Base-by-base conservation (phyloP, 1,140 invertebrate genomes). In the Pissodes strobi region DNA sequence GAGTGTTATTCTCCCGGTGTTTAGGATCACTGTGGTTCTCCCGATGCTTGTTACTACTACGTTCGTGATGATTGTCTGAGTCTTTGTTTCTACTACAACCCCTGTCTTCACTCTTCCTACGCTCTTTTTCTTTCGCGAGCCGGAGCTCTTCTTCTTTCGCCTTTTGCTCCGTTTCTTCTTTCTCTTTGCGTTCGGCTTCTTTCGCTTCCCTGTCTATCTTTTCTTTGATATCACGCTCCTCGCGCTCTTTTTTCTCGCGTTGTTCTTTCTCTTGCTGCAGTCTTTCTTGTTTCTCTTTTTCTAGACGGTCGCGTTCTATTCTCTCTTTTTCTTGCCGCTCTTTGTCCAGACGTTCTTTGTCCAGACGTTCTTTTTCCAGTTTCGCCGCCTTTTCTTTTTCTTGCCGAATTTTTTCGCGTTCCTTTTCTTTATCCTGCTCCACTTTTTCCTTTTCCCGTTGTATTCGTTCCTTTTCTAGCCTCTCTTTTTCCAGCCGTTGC, bases 301-400 rank as follows among this genome's bases (percentile, higher is more conserved):
- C 72, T 53, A 73, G 27, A 18, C 64, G 56, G 13, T 79, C 74
- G 1, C 72, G 66, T 68, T 79, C 72, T 52, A 73, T 37, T 27
- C 64, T 58, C 41, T 78, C 72, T 19, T 69, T 66, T 38, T 80
- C 77, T 69, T 67, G 46, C 41, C 53, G 78, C 53, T 78, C 72
- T 27, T 68, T 59, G 23, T 80, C 77, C 68, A 65, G 49, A 46
- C 52, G 78, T 56, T 65, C 83, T 66, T 82, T 82, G 51, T 80
- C 76, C 10, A 69, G 52, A 1, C 69, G 63, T 57, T 79, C 73
- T 56, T 64, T 77, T 53, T 65, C 74, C 75, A 76, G 41, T 78
- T 78, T 68, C 55, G 72, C 67, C 30, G 58, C 39, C 53, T 72
- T 60, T 45, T 80, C 74, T 10, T 73, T 67, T 69, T 79, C 72